Conservation (phyloP, 2,797 vertebrate genomes). For the Meriones psammophilus region DNA sequence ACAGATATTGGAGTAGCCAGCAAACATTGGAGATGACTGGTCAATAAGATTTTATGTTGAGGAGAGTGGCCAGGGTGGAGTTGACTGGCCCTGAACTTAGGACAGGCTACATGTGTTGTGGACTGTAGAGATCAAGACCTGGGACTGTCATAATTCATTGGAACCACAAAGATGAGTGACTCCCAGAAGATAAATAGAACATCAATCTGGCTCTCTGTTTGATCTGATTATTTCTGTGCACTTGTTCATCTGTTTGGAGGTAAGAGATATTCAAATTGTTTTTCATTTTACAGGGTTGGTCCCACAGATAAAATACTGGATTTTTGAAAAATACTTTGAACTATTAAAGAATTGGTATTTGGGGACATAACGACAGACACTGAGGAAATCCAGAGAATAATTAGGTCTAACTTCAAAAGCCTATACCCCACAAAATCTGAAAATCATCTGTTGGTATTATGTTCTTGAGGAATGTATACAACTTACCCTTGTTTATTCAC, state of each 20-base stretch:
- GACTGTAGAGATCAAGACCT: too few species aligned
- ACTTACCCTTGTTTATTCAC: too few species aligned
- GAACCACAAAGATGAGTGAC: neutral
- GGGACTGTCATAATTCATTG: neutral
- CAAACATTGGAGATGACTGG: neutral
- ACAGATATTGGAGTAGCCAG: neutral
- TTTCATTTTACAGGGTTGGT: neutral
- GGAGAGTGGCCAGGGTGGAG: rapidly evolving
- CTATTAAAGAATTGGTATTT: neutral
- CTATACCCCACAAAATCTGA: too few species aligned
- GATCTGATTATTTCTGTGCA: neutral
- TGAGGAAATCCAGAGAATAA: too few species aligned
- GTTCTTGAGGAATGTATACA: too few species aligned
- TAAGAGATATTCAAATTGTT: neutral
- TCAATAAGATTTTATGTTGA: neutral
- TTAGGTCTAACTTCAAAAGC: too few species aligned
- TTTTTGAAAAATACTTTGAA: neutral
- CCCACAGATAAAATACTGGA: neutral
- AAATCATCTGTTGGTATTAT: too few species aligned
- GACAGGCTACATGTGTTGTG: neutral
- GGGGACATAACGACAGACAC: too few species aligned
- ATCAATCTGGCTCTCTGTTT: neutral
- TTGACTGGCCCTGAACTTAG: neutral
- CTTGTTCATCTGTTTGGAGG: neutral
- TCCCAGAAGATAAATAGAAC: neutral